Percentiles rank a stretch among this genome's conserved stretches.
These are phyloP conservation scores for Origma solitaria DNA, from an alignment of 2,113 vertebrate genomes.

Conservation along the genomic window DNA sequence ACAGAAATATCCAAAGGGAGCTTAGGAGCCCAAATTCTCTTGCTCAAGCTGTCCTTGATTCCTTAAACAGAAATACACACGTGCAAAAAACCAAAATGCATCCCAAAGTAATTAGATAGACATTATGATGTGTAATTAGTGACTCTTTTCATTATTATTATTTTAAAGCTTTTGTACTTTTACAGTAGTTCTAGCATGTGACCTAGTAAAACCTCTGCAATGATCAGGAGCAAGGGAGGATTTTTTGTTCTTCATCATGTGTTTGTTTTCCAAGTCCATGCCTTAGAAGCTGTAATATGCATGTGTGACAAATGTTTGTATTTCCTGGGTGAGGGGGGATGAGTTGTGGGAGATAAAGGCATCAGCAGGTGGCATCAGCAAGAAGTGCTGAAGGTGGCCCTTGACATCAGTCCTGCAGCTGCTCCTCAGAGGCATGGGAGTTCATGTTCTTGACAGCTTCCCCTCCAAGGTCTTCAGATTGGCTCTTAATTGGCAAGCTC, in stretches of 20 bases:
- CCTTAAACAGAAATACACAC: neutral
- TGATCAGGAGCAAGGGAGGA: neutral
- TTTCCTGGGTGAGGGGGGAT: neutral
- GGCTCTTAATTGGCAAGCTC: constrained; percentile 54
- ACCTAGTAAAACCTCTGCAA: neutral
- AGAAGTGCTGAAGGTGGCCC: neutral
- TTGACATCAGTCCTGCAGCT: neutral
- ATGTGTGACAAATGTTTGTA: neutral
- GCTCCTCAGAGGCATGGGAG: neutral
- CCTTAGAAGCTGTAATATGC: neutral
- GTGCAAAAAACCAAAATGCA: neutral
- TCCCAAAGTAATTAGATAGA: neutral
- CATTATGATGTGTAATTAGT: neutral
- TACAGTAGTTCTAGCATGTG: neutral
- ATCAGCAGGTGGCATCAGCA: neutral
- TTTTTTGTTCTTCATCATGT: neutral
- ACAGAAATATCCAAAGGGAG: neutral
- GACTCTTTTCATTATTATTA: neutral
- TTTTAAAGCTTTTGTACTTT: neutral
- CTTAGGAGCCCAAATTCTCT: neutral
- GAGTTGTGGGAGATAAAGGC: neutral
- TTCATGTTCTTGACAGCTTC: constrained; percentile 43
- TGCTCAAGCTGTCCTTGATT: neutral
- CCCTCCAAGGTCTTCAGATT: constrained; percentile 36
- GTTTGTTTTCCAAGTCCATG: neutral